Evolutionary conservation across 1,140 invertebrate genomes (phyloP).

Genomic region (Tetragonula clypearis): DNA sequence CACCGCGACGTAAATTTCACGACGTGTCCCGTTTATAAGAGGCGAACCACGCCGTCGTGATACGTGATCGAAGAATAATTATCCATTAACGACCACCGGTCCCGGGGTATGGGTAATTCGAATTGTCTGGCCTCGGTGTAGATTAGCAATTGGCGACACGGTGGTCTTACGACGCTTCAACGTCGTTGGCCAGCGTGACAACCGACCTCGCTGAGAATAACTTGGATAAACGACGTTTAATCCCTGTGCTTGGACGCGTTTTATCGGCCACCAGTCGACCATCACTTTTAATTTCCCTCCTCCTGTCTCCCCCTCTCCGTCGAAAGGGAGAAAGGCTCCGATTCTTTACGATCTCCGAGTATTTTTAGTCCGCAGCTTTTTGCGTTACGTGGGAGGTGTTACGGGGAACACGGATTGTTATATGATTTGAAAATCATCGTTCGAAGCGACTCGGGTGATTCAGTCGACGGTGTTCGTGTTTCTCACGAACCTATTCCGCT

Average conservation of each 20-base stretch:
- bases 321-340: neutral
- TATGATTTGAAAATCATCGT: neutral
- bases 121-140: conserved; percentile 44
- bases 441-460: neutral
- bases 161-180: conserved; percentile 25
- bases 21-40: conserved; percentile 29
- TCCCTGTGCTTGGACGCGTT: neutral
- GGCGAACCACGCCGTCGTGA: neutral
- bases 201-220: neutral
- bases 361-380: neutral
- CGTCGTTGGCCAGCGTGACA: neutral
- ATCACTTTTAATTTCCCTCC: neutral
- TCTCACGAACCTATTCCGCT: neutral
- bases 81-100: conserved; percentile 42
- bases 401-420: neutral
- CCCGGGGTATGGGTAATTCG: conserved; percentile 32
- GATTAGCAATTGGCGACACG: conserved; percentile 54
- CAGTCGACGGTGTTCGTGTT: neutral
- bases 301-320: too few relatives aligned
- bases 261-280: neutral
- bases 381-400: neutral
- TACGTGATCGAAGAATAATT: conserved; percentile 60
- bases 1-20: conserved; percentile 50
- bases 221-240: conserved; percentile 6
- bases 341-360: neutral